These are phyloP conservation scores for Ylistrum balloti DNA, from an alignment of 1,140 invertebrate genomes.

Conservation along the genomic window DNA sequence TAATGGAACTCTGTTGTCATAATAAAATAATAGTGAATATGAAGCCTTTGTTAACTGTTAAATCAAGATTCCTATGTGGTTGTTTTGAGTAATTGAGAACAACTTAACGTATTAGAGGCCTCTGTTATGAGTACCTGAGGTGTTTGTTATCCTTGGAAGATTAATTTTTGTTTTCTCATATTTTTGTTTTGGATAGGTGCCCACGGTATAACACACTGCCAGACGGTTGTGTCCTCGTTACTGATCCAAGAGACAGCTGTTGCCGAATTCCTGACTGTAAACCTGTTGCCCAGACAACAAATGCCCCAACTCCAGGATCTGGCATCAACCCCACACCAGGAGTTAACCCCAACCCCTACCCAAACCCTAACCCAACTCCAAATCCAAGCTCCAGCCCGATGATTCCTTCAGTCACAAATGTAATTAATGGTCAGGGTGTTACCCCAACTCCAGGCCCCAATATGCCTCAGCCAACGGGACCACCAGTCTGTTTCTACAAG, in stretches of 20 bases:
- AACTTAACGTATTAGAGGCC: too few relatives aligned
- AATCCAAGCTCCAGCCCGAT: neutral
- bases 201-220: constrained; percentile 65
- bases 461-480: constrained; percentile 47
- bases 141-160: too few relatives aligned
- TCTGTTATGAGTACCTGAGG: too few relatives aligned
- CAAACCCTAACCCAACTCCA: constrained; percentile 52
- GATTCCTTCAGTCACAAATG: constrained; percentile 49
- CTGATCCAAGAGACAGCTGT: constrained; percentile 70
- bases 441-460: constrained; percentile 60
- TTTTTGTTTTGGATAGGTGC: too few relatives aligned
- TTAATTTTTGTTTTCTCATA: too few relatives aligned
- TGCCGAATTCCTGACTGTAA: constrained; percentile 70
- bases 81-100: too few relatives aligned
- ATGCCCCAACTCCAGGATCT: constrained; percentile 51
- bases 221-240: constrained; percentile 64
- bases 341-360: constrained; percentile 43
- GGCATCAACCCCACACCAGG: neutral
- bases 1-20: too few relatives aligned
- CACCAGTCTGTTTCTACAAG: constrained; percentile 70
- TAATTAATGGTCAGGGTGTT: constrained; percentile 55
- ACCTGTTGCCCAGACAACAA: constrained; percentile 48
- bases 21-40: too few relatives aligned
- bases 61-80: too few relatives aligned
- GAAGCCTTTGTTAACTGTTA: too few relatives aligned